phyloP scores from a whole-genome alignment of 2,888 invertebrate species.

The Orchesellides sinensis region DNA sequence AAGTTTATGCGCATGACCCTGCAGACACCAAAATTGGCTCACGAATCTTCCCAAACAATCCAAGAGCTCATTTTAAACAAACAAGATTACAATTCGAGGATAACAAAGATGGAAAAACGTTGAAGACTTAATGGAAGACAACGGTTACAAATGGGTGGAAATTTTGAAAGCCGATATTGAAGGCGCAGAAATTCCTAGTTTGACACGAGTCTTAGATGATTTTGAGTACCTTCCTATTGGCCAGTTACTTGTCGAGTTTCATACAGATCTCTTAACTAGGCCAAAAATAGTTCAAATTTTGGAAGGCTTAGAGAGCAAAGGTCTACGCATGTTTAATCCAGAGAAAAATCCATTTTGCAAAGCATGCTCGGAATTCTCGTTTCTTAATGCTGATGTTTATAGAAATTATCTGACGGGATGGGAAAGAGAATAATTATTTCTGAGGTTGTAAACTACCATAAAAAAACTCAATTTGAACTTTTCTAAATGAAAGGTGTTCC shows the following conservation, averaged over 20 bases:
- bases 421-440: too few species aligned
- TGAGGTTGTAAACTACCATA: too few species aligned
- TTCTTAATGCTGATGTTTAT: background rate
- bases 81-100: background rate
- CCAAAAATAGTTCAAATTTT: background rate
- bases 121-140: slow-evolving; percentile 18
- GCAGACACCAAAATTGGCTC: background rate
- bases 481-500: too few species aligned
- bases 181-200: background rate
- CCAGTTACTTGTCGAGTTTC: slow-evolving; percentile 17
- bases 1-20: slow-evolving; percentile 32
- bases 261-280: background rate
- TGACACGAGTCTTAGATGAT: background rate
- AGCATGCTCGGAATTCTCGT: slow-evolving; percentile 1
- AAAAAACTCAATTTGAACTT: too few species aligned
- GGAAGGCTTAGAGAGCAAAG: background rate
- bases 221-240: slow-evolving; percentile 17
- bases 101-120: background rate
- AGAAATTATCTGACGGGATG: too few species aligned
- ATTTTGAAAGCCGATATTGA: slow-evolving; percentile 33
- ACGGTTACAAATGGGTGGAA: slow-evolving; percentile 18
- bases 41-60: background rate
- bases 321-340: background rate
- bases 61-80: background rate
- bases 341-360: background rate